Evolutionary conservation across 2,888 invertebrate genomes (phyloP), one percentile per base, ranked within the genome.

Genomic region (Trissolcus japonicus): DNA sequence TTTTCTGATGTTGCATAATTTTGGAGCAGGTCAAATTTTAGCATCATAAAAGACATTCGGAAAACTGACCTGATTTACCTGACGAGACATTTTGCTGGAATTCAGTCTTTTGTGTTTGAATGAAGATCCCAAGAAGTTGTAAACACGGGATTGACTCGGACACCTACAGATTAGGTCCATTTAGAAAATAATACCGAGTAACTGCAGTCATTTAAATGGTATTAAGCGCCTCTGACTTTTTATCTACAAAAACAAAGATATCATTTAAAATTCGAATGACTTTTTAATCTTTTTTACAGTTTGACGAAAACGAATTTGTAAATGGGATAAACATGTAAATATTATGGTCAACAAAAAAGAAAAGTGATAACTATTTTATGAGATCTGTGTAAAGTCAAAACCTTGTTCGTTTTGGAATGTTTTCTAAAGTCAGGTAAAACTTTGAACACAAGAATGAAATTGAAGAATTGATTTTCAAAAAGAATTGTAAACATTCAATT

Each of bases 41-140:
- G 55, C 55, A 61, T 61, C 3, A 55, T 46, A 62, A 69, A 51
- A 50, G 46, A 14, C 56, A 48, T 62, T 69, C 41, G 56, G 48
- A 13, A 61, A 60, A 53, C 9, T 69, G 69, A 69, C 56, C 69
- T 56, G 56, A 62, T 69, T 69, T 69, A 62, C 56, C 41, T 56
- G 69, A 48, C 50, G 7, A 25, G 51, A 69, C 54, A 17, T 61
- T 62, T 69, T 16, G 48, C 50, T 11, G 69, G 69, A 69, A 69
- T 62, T 48, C 14, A 6, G 29, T 51, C 69, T 69, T 69, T 69
- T 69, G 56, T 55, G 60, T 35, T 14, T 6, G 16, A 40, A 55
- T 55, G 19, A 50, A 60, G 41, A 62, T 55, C 56, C 50, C 25
- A 21, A 19, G 43, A 69, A 40, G n/a, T 46, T 51, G 16, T 69